Evolutionary conservation across 2,113 vertebrate genomes (phyloP).

Genomic region (Tachysurus vachellii): DNA sequence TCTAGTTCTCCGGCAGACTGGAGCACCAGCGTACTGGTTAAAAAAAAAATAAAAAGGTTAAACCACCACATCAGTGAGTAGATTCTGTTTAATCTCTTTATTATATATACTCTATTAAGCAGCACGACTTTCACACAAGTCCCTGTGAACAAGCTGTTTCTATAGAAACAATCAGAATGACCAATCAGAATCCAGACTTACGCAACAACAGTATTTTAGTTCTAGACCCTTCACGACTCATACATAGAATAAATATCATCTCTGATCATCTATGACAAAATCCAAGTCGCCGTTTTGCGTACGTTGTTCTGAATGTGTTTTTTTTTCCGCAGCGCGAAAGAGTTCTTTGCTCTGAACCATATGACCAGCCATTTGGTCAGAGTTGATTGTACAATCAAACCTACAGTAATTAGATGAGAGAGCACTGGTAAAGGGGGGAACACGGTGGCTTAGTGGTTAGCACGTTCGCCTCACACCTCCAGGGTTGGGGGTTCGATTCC

Average conservation of each 20-base stretch:
- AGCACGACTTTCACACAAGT: neutral
- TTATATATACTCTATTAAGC: neutral
- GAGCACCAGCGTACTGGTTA: too few relatives aligned
- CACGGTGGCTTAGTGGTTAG: too few relatives aligned
- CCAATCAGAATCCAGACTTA: neutral
- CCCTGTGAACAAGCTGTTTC: too few relatives aligned
- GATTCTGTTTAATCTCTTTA: neutral
- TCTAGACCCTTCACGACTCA: neutral
- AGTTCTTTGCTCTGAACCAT: too few relatives aligned
- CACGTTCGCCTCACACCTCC: too few relatives aligned
- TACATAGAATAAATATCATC: too few relatives aligned
- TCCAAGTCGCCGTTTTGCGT: neutral
- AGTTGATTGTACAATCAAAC: slow-evolving; percentile 66
- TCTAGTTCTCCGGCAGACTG: too few relatives aligned
- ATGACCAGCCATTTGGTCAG: slow-evolving; percentile 57
- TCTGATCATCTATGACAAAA: neutral
- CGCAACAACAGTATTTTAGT: too few relatives aligned
- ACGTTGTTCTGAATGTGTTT: neutral
- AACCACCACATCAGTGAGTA: neutral
- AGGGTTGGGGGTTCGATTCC: too few relatives aligned
- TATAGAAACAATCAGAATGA: neutral
- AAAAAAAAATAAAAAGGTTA: too few relatives aligned
- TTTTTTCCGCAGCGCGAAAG: too few relatives aligned
- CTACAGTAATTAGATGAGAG: slow-evolving; percentile 67
- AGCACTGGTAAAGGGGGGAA: too few relatives aligned